phyloP scores from a whole-genome alignment of 2,797 vertebrate genomes.

The Falco concolor region DNA sequence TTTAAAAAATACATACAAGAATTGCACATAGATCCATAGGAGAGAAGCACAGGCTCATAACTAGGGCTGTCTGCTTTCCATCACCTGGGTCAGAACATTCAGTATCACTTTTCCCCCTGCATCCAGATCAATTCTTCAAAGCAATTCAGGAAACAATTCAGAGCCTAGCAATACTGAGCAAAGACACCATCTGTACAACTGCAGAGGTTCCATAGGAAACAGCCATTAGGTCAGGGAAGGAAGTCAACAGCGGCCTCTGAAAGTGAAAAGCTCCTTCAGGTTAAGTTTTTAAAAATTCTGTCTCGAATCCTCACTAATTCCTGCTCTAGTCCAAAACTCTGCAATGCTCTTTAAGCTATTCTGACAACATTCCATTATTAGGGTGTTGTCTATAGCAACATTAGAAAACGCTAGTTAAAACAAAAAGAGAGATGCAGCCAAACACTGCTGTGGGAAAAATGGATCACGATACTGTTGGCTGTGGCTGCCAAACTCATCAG shows the following conservation, averaged over 20 bases:
- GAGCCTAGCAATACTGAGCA: slow-evolving; percentile 45
- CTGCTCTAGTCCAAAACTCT: neutral
- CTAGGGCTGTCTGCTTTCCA: slow-evolving; percentile 29
- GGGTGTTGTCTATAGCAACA: neutral
- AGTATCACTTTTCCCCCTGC: neutral
- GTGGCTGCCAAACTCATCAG: slow-evolving; percentile 6
- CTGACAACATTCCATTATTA: neutral
- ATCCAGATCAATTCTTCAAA: neutral
- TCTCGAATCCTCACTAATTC: neutral
- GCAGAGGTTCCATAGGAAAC: neutral
- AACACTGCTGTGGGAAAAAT: neutral
- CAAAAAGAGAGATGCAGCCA: slow-evolving; percentile 1
- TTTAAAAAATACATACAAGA: slow-evolving; percentile 75
- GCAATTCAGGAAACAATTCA: neutral
- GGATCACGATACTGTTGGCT: neutral
- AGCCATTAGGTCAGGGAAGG: neutral
- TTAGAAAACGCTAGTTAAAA: neutral
- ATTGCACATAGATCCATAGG: slow-evolving; percentile 87
- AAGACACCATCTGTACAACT: neutral
- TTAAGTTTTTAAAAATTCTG: neutral
- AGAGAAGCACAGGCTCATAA: slow-evolving; percentile 57
- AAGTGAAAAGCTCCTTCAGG: neutral
- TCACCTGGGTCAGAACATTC: neutral
- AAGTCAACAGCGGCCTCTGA: neutral
- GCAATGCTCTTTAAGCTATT: neutral